A percentile compares a stretch with the other conserved stretches of the same genome.
Conservation (phyloP, 2,888 invertebrate species). For the Dichetophora obliterata region DNA sequence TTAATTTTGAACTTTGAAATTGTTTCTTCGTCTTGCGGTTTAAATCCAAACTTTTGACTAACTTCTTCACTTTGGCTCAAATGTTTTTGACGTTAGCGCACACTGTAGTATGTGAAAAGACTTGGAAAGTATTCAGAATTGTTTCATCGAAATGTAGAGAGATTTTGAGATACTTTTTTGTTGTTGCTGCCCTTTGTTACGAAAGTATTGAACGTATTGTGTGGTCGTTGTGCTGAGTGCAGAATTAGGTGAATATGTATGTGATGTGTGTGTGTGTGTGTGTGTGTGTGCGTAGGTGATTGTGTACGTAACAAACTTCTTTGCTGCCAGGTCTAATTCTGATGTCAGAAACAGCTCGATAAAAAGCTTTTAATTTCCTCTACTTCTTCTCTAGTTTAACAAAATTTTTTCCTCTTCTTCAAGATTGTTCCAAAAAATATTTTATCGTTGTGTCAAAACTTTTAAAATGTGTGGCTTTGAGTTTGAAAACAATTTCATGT, state of each 20-base stretch:
- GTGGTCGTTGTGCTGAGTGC: conserved; percentile 9
- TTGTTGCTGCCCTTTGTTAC: conserved; percentile 20
- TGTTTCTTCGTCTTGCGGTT: conserved; percentile 35
- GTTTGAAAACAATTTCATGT: too few species aligned
- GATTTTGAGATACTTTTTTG: background rate
- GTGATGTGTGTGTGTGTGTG: background rate
- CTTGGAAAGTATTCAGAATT: conserved; percentile 11
- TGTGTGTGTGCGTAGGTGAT: conserved; percentile 1
- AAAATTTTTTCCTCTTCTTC: background rate
- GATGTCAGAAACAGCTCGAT: conserved; percentile 34
- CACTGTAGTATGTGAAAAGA: background rate
- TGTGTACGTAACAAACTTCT: conserved; percentile 20
- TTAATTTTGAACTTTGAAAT: conserved; percentile 33
- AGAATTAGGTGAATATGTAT: too few species aligned
- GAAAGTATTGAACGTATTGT: conserved; percentile 27
- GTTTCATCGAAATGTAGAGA: background rate
- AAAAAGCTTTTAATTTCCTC: background rate
- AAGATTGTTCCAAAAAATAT: conserved; percentile 7
- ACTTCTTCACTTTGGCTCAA: background rate
- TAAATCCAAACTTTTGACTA: conserved; percentile 14
- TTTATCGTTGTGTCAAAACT: background rate
- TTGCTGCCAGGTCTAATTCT: conserved; percentile 40
- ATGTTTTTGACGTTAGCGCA: background rate
- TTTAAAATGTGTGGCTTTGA: background rate
- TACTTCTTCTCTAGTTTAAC: too few species aligned